Base-by-base conservation (phyloP, 2,113 vertebrate genomes). In the Stigmatopora argus region DNA sequence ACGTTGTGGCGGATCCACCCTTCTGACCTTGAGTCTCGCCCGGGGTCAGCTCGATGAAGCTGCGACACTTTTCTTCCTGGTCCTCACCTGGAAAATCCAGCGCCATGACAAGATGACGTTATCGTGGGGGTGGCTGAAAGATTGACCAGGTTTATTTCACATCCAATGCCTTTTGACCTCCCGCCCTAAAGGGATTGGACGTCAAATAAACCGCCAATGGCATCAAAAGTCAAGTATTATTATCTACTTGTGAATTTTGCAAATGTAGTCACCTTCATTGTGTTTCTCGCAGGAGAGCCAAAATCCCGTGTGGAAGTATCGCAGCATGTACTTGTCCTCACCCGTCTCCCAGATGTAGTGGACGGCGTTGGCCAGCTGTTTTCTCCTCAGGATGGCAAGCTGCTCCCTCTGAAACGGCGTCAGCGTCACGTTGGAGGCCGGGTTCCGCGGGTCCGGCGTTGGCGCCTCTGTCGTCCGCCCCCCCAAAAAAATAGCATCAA, bases 261-360 rank as follows among this genome's bases (percentile, higher is more conserved):
- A 31, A 31, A 31, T 31, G 26, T 31, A 31, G 26, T 52, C 46
- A 64, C 92, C 91, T 64, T 91, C 89, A 7, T 89, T 88, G 73
- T 92, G 91, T 66, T 89, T 91, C 79, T 93, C 92, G 67, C 92
- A 94, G 64, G 92, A 93, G 5, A 88, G 87, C 92, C 92, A 94
- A 80, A 93, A 93, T 35, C 92, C 92, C 0, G 92, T 93, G 82
- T 94, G 91, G 77, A 94, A 94, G 79, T 92, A 93, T 2, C 91
- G 85, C 69, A 91, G 85, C 82, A 91, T 90, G 80, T 89, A 94
- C 69, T 93, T 93, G 83, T 93, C 92, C 67, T 93, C 92, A 3
- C 93, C 93, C 0, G 91, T 92, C 83, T 94, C 92, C 92, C 93
- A 93, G 71, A 91, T 90, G 82, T 93, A 93, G 9, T 93, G 90